A percentile compares a stretch with the other conserved stretches of the same genome.
These are phyloP conservation scores for Micromys minutus DNA, from an alignment of 2,113 vertebrate genomes.

Conservation along the genomic window DNA sequence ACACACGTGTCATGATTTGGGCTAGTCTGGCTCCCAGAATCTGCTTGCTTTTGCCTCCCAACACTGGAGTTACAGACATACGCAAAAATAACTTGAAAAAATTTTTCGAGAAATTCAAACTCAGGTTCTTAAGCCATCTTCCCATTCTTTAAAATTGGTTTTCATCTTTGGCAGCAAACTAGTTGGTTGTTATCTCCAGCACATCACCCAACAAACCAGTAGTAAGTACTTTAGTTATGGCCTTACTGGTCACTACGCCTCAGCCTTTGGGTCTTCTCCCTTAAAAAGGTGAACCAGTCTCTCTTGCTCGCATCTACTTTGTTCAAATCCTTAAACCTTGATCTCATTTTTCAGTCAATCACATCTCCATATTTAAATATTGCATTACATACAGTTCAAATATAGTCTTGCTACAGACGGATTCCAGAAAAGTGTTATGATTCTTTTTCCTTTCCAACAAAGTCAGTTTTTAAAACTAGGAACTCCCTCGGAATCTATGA, in stretches of 20 bases:
- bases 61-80: background rate
- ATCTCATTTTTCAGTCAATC: slow-evolving; percentile 24
- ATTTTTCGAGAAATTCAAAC: background rate
- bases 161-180: background rate
- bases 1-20: too few relatives aligned
- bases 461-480: slow-evolving; percentile 13
- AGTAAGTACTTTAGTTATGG: background rate
- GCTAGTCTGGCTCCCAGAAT: background rate
- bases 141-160: background rate
- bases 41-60: background rate
- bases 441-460: slow-evolving; percentile 1
- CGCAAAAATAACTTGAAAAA: background rate
- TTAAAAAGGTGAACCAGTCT: background rate
- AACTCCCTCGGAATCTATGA: background rate
- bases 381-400: background rate
- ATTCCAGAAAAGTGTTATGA: background rate
- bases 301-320: background rate
- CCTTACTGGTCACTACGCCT: background rate
- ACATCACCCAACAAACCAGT: background rate
- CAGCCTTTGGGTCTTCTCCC: background rate
- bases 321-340: slow-evolving; percentile 14
- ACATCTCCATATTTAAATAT: slow-evolving; percentile 10
- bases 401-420: background rate
- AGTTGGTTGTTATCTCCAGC: background rate
- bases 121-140: background rate